Evolutionary conservation across 2,797 vertebrate species (phyloP), one percentile per base, ranked within the genome.

Genomic region (Pitangus sulphuratus): DNA sequence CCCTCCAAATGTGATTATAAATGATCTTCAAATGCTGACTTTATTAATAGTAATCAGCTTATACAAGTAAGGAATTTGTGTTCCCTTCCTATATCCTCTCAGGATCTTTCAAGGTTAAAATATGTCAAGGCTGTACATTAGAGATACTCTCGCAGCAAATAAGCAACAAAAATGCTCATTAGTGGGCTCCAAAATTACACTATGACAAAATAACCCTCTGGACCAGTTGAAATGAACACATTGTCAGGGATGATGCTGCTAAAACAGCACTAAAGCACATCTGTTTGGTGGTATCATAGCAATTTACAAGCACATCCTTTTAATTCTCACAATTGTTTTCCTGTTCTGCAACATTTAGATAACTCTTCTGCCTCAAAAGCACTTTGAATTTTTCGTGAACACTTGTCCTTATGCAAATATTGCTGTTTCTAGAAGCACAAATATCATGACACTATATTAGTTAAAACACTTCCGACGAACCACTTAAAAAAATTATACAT

Each of bases 1-100:
- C 91, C 31, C 18, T 96, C 48, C 64, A 97, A 97, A 96, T 92
- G 74, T 97, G 94, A 97, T 97, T 97, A 97, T 92, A 95, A 96
- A 95, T 95, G 68, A 92, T 97, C 56, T 54, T 95, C 91, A 95
- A 93, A 97, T 95, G 77, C 87, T 64, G 33, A 93, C 75, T 96
- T 95, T 70, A 89, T 56, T 91, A 84, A 97, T 40, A 64, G 45
- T 94, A 97, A 97, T 96, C 92, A 96, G 86, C 66, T 97, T 96
- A 95, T 57, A 65, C 12, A 35, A 88, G 60, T 84, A 64, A 97
- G 48, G 91, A 97, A 90, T 89, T 74, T 91, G 11, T 94, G 24
- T 82, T 95, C 33, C 70, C 39, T 72, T 93, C 61, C 86, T 83
- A 61, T 21, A 91, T 53, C 57, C 71, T 93, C 93, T 75, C 89